Evolutionary conservation across 35 echinoderm and acorn worm genomes (phyloP).

Genomic region (Lytechinus variegatus): DNA sequence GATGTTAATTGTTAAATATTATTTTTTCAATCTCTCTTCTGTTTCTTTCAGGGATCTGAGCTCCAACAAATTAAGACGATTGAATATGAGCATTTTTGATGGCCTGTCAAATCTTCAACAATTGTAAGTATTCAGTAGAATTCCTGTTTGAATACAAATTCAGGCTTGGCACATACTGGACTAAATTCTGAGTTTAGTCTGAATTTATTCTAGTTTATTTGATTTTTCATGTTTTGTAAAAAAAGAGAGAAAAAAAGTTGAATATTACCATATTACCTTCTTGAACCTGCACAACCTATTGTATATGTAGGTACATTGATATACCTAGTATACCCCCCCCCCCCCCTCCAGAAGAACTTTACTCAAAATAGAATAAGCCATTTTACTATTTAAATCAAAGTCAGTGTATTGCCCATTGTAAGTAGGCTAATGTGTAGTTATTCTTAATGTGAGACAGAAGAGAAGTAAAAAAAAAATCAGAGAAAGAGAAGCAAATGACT

Average conservation of each 20-base stretch:
- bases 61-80: constrained; percentile 39
- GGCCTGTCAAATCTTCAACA: constrained; percentile 37
- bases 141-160: too few relatives aligned
- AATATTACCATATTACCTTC: too few relatives aligned
- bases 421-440: not conserved
- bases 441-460: not conserved
- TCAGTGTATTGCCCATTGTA: not conserved
- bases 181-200: too few relatives aligned
- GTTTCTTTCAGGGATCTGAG: constrained; percentile 46
- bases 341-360: too few relatives aligned
- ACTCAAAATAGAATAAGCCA: not conserved
- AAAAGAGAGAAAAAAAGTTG: not conserved
- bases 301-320: too few relatives aligned
- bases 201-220: not conserved
- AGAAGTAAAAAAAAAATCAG: not conserved
- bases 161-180: too few relatives aligned
- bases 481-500: not conserved
- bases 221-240: not conserved
- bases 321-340: too few relatives aligned
- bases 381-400: not conserved
- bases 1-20: not conserved
- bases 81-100: constrained; percentile 9
- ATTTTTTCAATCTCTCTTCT: not conserved
- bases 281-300: too few relatives aligned
- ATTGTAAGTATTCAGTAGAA: not conserved